A percentile compares a stretch with the other conserved stretches of the same genome.
Evolutionary conservation across 2,797 vertebrate genomes (phyloP).

Genomic region (Phataginus tetradactyla): DNA sequence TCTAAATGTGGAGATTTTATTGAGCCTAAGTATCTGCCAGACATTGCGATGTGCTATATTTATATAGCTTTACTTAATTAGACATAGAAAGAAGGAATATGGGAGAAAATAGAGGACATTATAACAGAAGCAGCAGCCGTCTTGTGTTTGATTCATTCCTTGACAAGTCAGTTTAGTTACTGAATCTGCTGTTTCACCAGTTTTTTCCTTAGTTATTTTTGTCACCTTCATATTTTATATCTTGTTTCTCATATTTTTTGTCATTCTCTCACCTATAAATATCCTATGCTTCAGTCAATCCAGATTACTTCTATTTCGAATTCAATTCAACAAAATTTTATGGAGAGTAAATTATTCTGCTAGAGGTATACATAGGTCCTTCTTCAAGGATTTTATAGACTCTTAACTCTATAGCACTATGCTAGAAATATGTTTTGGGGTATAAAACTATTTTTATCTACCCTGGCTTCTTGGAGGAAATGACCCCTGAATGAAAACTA

Average conservation of each 20-base stretch:
- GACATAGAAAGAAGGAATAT: neutral
- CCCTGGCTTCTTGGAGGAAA: neutral
- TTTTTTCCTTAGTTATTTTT: conserved; percentile 45
- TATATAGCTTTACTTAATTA: neutral
- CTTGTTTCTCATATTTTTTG: neutral
- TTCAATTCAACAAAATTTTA: neutral
- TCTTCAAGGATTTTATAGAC: neutral
- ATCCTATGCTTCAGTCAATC: neutral
- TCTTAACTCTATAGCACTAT: neutral
- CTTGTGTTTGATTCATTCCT: neutral
- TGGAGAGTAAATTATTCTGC: neutral
- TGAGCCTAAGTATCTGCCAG: neutral
- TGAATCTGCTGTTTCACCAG: conserved; percentile 56
- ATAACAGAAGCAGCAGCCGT: neutral
- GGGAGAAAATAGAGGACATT: neutral
- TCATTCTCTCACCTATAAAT: neutral
- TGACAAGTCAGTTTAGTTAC: conserved; percentile 48
- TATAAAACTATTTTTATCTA: neutral
- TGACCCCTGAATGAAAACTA: neutral
- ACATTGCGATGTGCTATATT: neutral
- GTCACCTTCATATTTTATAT: conserved; percentile 34
- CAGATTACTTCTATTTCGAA: conserved; percentile 26
- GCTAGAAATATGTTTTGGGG: neutral
- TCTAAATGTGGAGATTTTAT: neutral
- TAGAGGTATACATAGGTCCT: neutral